Evolutionary conservation across 1,140 invertebrate genomes (phyloP).

Genomic region (Bombyx mandarina): DNA sequence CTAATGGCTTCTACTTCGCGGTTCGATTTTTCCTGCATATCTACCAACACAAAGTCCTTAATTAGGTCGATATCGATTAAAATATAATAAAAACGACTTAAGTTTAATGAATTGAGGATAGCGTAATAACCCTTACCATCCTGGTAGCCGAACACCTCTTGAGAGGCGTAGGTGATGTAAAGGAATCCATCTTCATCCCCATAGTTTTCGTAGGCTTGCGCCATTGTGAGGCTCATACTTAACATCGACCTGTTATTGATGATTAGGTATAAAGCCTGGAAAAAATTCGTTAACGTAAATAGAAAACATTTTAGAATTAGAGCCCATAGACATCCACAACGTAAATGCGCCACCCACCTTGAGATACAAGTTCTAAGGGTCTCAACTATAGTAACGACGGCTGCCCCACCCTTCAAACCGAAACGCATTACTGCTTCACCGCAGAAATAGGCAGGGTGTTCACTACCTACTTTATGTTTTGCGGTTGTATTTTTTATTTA

Average conservation of each 20-base stretch:
- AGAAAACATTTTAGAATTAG: no score
- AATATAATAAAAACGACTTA: slow-evolving; percentile 8
- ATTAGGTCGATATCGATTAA: no score
- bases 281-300: slow-evolving; percentile 2
- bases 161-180: slow-evolving; percentile 89
- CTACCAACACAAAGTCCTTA: slow-evolving; percentile 20
- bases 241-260: slow-evolving; percentile 87
- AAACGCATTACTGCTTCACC: no score
- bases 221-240: slow-evolving; percentile 83
- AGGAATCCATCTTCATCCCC: slow-evolving; percentile 86
- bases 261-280: slow-evolving; percentile 84
- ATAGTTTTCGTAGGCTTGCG: slow-evolving; percentile 83
- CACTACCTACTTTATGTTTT: no score
- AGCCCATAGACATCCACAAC: no score
- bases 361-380: no score
- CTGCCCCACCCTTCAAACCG: no score
- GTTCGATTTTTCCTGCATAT: slow-evolving; percentile 54
- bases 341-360: no score
- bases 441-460: no score
- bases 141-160: slow-evolving; percentile 85
- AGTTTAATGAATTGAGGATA: neutral
- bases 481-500: no score
- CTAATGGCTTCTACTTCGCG: slow-evolving; percentile 71
- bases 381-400: no score
- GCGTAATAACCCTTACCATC: slow-evolving; percentile 34